Evolutionary conservation across 2,888 invertebrate genomes (phyloP).

Genomic region (Oscheius onirici): DNA sequence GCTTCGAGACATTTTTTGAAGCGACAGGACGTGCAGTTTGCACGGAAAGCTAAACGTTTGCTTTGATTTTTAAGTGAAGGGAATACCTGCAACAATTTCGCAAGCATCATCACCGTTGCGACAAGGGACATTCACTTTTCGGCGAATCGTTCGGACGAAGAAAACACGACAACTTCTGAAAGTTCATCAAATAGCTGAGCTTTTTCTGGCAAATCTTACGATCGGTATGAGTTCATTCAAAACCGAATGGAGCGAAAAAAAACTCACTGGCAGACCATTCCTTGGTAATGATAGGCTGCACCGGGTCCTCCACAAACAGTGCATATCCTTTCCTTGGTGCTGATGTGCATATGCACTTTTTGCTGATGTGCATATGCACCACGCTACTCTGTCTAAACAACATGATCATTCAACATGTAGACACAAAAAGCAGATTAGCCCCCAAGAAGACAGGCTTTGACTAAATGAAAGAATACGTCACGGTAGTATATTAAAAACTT

Average conservation of each 20-base stretch:
- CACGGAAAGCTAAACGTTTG: background rate
- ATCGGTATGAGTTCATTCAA: too few species aligned
- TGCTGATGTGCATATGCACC: background rate
- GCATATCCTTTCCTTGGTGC: background rate
- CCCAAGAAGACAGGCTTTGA: too few species aligned
- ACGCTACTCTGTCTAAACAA: too few species aligned
- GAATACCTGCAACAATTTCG: background rate
- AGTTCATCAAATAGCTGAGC: background rate
- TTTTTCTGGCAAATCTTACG: too few species aligned
- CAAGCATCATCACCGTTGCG: background rate
- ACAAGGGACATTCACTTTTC: background rate
- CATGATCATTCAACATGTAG: too few species aligned
- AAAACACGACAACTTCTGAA: slow-evolving; percentile 16
- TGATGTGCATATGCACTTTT: too few species aligned
- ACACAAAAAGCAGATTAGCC: too few species aligned
- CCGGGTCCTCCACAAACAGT: background rate
- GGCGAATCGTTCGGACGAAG: slow-evolving; percentile 1
- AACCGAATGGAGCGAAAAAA: too few species aligned
- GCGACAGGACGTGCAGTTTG: slow-evolving; percentile 5
- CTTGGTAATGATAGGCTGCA: background rate
- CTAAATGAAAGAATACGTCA: too few species aligned
- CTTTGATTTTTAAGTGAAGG: background rate
- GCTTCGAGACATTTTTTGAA: background rate
- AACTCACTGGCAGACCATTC: slow-evolving; percentile 15
- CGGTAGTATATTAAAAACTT: too few species aligned